Evolutionary conservation across 2,888 invertebrate species (phyloP), one percentile per base, ranked within the genome.

Genomic region (Bombylius major): DNA sequence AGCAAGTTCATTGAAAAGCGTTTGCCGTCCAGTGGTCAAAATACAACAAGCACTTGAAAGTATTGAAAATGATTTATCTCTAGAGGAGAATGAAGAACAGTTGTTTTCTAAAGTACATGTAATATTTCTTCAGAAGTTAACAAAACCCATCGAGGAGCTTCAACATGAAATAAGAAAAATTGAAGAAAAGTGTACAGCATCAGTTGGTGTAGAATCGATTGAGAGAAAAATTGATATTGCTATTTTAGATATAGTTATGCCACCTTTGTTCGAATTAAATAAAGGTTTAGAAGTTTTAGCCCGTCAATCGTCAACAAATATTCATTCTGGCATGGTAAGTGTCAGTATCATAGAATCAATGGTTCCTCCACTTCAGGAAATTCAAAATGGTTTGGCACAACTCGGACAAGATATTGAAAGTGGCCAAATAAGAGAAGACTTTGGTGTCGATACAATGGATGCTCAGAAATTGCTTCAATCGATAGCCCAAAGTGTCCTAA

Each of bases 191-290:
- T 50, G 56, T 13, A 47, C 50, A 3, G 64, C 65, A 0, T 51
- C 36, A 13, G 58, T 55, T 34, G 59, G 59, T 4, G 62, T 63
- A 11, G 70, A 71, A 48, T 67, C 69, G 0, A 60, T 72, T 49
- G 72, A 74, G 47, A 70, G 72, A 51, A 74, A 72, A 61, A 67
- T 80, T 54, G 80, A 81, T 62, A 79, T 82, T 57, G 79, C 81
- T 56, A 76, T 84, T 42, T 76, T 85, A 55, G 83, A 85, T 65
- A 78, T 79, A 54, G 79, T 85, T 0, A 79, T 81, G 62, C 78
- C 80, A 14, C 81, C 84, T 0, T 75, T 84, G n/a, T 73, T 81
- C 55, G 82, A 84, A 66, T 69, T 86, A 7, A 76, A 80, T 59
- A 79, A 75, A 64, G 79, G 79, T 0, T 72, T 84, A 60, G 82